phyloP scores from a whole-genome alignment of 2,888 invertebrate species.

The Itoplectis maculator region DNA sequence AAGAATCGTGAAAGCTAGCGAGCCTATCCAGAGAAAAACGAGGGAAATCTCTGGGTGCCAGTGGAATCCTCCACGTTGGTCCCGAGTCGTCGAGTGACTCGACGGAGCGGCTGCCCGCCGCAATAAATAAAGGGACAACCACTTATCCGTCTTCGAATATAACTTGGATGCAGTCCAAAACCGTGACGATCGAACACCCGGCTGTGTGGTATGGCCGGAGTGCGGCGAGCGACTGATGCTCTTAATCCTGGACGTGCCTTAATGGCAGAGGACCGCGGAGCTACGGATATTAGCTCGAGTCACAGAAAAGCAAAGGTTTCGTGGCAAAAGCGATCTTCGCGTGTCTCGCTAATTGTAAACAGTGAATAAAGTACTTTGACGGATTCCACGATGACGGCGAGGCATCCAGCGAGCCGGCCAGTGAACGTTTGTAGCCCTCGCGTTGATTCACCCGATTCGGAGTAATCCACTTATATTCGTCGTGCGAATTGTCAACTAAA shows the following conservation, averaged over 20 bases:
- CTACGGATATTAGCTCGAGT: constrained; percentile 59
- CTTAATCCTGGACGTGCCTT: constrained; percentile 56
- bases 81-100: constrained; percentile 49
- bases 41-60: constrained; percentile 42
- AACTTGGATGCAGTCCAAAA: constrained; percentile 70
- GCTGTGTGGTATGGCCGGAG: constrained; percentile 44
- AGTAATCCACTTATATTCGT: constrained; percentile 45
- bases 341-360: constrained; percentile 45
- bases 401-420: background rate
- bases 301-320: constrained; percentile 12
- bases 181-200: constrained; percentile 68
- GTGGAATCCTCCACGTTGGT: constrained; percentile 59
- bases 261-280: constrained; percentile 36
- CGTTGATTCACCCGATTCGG: constrained; percentile 11
- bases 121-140: constrained; percentile 70
- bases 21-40: constrained; percentile 50
- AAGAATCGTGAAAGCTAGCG: constrained; percentile 57
- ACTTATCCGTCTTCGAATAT: constrained; percentile 69
- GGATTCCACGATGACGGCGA: constrained; percentile 6
- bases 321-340: constrained; percentile 28
- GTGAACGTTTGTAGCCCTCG: background rate
- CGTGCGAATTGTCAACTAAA: background rate
- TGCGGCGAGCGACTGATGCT: constrained; percentile 45
- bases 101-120: constrained; percentile 59
- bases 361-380: constrained; percentile 53